Base-by-base conservation (phyloP, 2,113 vertebrate species). In the Sander lucioperca region DNA sequence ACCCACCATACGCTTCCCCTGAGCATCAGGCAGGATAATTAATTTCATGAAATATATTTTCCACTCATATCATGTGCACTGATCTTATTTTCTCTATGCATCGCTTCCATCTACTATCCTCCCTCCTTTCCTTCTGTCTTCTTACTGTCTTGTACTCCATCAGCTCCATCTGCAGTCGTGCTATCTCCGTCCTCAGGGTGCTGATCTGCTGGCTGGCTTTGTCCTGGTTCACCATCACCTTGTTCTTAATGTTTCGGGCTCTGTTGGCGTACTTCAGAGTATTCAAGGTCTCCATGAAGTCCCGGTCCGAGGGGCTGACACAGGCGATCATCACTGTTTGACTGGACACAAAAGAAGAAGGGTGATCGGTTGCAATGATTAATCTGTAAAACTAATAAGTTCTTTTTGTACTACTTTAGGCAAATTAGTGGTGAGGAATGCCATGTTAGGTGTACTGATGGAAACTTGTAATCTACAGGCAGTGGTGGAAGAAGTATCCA, bases 241-340 rank as follows among this genome's bases (percentile, higher is more conserved):
- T 98, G 94, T 99, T 99, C 94, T 99, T 99, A 87, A 99, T 99
- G 95, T 99, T 99, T 19, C 98, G 95, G 0, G 98, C 98, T 10
- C 98, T 94, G 89, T 99, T 99, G 43, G 98, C 98, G 1, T 99
- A 99, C 82, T 99, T 99, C 0, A 99, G 66, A 0, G 97, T 96
- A 95, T 99, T 99, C 87, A 99, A 76, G 0, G 98, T 99, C 93
- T 99, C 98, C 98, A 99, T 99, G 91, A 99, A 99, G 94, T 99
- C 98, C 79, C 97, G 94, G 82, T 99, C 98, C 0, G 98, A 99
- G 23, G 98, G 98, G 89, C 98, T 99, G 93, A 98, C 97, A 48
- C 98, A 99, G 0, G 98, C 98, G 69, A 99, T 99, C 98, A 99
- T 99, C 78, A 99, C 89, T 0, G 98, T 99, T 95, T 99, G 98